Base-by-base conservation (phyloP, 2,113 vertebrate genomes). In the Climacteris rufus region DNA sequence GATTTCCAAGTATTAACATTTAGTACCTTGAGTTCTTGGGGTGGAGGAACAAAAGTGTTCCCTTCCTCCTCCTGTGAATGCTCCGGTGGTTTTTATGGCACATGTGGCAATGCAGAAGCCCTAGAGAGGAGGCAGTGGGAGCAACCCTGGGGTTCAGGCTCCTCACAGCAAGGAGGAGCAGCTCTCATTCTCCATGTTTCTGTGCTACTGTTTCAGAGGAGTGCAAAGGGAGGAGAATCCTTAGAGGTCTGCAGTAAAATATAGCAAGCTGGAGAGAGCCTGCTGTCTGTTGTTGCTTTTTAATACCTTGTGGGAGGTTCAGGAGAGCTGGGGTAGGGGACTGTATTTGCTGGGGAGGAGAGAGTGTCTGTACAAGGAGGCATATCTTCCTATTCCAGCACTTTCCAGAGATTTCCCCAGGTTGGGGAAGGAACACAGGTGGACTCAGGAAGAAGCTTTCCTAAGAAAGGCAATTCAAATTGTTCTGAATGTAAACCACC, bases 1-100 rank as follows among this genome's bases (percentile, higher is more conserved):
- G 63, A 78, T 95, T 97, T 96, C 93, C 95, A 96, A 94, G 82
- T 94, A 97, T 91, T 94, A 95, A 95, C 81, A 47, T 91, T 95
- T 95, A 77, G 93, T 94, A 89, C 87, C 95, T 87, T 68, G 72
- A 88, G 89, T 93, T 91, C 95, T 93, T 79, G 87, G 79, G 86
- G 83, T 0, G 0, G 69, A 93, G 90, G 87, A 97, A 92, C 54
- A 94, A 76, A 90, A 97, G 94, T 31, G 86, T 79, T 97, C 82
- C 76, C 74, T 94, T 94, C 91, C 86, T 94, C 77, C 94, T 90
- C 61, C 86, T 65, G 83, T 39, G 50, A 40, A 18, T 3, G 2
- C 47, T 63, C 42, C 1, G 7, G 33, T 63, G 76, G 56, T 13
- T 96, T 90, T 83, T 84, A 44, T 84, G 2, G 1, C 42, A 17